Evolutionary conservation across 2,797 vertebrate species (phyloP).

Genomic region (Anguilla megastoma): DNA sequence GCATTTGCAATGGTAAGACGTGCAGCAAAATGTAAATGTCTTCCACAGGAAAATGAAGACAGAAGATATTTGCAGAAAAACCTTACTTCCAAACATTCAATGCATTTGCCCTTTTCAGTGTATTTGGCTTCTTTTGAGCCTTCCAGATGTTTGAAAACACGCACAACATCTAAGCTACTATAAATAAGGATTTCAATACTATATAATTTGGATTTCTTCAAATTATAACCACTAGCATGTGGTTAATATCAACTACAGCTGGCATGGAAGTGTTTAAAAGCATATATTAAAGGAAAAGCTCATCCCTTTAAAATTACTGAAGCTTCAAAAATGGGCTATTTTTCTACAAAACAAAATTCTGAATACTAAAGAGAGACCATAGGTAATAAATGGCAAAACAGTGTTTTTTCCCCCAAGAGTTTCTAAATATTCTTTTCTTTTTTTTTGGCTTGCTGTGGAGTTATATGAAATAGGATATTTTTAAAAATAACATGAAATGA

Average conservation of each 20-base stretch:
- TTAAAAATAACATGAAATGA: background rate
- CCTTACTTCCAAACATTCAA: conserved; percentile 3
- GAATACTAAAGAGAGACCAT: background rate
- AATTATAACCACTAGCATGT: conserved; percentile 29
- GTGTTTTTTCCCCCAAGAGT: background rate
- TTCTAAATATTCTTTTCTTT: background rate
- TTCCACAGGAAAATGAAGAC: background rate
- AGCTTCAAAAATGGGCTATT: conserved; percentile 3
- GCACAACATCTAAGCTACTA: conserved; percentile 26
- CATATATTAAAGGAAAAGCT: conserved; percentile 11
- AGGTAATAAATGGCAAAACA: background rate
- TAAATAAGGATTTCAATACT: conserved; percentile 25
- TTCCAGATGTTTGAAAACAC: conserved; percentile 27
- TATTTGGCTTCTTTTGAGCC: background rate
- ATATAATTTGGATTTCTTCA: conserved; percentile 32
- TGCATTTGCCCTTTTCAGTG: background rate
- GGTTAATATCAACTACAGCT: conserved; percentile 26
- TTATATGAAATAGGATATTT: background rate
- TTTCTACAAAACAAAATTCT: background rate
- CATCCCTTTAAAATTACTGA: background rate
- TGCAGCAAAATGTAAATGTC: background rate
- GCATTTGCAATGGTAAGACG: background rate
- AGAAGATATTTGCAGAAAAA: background rate
- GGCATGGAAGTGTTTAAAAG: conserved; percentile 14
- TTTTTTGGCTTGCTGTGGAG: background rate